Base-by-base conservation (phyloP, 2,113 vertebrate genomes). In the Limnothrissa miodon region DNA sequence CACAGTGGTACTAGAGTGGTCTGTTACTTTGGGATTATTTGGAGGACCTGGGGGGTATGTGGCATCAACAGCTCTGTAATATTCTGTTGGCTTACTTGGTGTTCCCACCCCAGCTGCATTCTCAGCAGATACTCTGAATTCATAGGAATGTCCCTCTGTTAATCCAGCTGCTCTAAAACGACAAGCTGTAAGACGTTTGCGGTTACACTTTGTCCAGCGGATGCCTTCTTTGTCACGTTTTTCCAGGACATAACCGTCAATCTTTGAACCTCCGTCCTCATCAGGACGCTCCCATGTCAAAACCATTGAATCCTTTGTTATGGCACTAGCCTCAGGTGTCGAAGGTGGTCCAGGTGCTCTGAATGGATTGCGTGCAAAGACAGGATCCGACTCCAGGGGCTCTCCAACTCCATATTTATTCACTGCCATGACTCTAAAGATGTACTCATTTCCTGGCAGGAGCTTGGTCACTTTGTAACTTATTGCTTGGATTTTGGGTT, bases 371-470 rank as follows among this genome's bases (percentile, higher is more conserved):
- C 95, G 88, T 88, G 98, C 98, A 89, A 98, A 87, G 13, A 97
- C 86, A 85, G 98, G 93, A 45, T 99, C 97, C 85, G 98, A 99
- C 93, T 99, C 98, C 82, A 99, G 94, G 42, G 96, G 93, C 84
- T 99, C 98, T 82, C 98, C 98, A 85, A 95, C 93, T 87, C 98
- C 98, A 0, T 97, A 99, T 93, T 99, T 99, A 89, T 99, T 99
- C 45, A 98, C 98, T 87, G 97, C 98, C 93, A 96, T 97, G 84
- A 99, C 93, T 89, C 98, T 96, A 92, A 99, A 99, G 85, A 99
- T 98, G 84, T 99, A 99, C 86, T 99, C 98, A 89, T 99, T 99
- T 45, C 96, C 96, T 90, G 96, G 89, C 86, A 99, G 94, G 66
- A 99, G 96, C 91, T 95, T 99, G 78, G 97, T 99, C 85, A 99